Evolutionary conservation across 1,140 invertebrate genomes (phyloP), one percentile per base, ranked within the genome.

Genomic region (Caenorhabditis inopinata): DNA sequence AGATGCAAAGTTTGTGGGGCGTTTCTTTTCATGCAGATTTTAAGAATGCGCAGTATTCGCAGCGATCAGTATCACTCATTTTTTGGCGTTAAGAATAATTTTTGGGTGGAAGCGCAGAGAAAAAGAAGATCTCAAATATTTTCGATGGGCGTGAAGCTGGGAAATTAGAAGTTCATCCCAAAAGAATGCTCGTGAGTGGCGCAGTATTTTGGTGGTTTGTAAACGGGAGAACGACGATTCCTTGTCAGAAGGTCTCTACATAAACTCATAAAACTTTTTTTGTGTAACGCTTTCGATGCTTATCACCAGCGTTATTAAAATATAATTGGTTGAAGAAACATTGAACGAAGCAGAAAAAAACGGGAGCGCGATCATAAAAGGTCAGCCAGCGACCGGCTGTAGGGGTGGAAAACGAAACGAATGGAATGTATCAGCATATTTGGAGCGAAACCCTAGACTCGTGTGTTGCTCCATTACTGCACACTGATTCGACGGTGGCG

Each of bases 391-490:
- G 32, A 9, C 32, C 5, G 32, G 32, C 2, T 5, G 58, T 29
- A 21, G 21, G n/a, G n/a, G 21, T 11, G 27, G 58, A 42, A 68
- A 68, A 68, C 32, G 58, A 68, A 68, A 42, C 58, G 58, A 68
- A 68, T 68, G 58, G 58, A 68, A 68, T 68, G 58, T 32, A 68
- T 68, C 58, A 68, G 38, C 32, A 68, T 68, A 68, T 68, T 42
- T 14, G 38, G 38, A 42, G 38, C 6, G 14, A 42, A 42, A 68
- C 23, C 38, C 58, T 11, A 68, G 21, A 68, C 58, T 68, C 58
- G 58, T 68, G 58, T 68, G 58, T 68, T 68, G 35, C 58, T 68
- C 58, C 32, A 21, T 32, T 42, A 7, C 38, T 62, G 53, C 53
- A 62, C 53, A 62, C 27, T 62, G 58, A 38, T 38, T 68, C 32